phyloP scores from a whole-genome alignment of 2,888 invertebrate genomes.

The Chymomyza amoena region DNA sequence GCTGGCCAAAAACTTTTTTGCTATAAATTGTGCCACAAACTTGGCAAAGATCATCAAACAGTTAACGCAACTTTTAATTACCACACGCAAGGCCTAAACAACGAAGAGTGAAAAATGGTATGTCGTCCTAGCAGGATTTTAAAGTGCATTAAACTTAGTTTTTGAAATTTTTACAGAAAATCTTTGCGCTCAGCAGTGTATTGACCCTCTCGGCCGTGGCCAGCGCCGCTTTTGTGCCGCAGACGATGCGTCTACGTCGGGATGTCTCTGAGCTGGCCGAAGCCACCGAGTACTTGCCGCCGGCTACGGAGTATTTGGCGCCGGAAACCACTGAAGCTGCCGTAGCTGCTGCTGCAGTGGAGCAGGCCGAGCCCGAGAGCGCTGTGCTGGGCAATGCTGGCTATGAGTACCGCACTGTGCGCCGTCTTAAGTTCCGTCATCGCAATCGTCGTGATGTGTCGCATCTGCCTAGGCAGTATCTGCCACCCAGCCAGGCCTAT shows the following conservation, averaged over 20 bases:
- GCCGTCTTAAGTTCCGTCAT: conserved; percentile 60
- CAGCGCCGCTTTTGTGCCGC: conserved; percentile 56
- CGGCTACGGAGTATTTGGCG: conserved; percentile 47
- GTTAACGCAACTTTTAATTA: conserved; percentile 62
- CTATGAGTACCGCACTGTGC: conserved; percentile 66
- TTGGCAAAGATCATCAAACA: conserved; percentile 56
- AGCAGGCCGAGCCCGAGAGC: conserved; percentile 10
- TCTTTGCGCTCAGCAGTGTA: conserved; percentile 57
- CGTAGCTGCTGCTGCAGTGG: conserved; percentile 18
- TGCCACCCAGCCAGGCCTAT: conserved; percentile 60
- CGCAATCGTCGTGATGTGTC: conserved; percentile 71
- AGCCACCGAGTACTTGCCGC: conserved; percentile 42
- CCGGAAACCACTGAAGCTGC: conserved; percentile 12
- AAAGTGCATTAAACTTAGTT: neutral
- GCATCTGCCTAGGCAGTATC: conserved; percentile 57
- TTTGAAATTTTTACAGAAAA: conserved; percentile 51
- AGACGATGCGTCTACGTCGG: conserved; percentile 47
- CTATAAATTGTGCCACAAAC: conserved; percentile 54
- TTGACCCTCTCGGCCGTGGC: conserved; percentile 60
- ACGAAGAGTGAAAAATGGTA: conserved; percentile 53
- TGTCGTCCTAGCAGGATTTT: conserved; percentile 27
- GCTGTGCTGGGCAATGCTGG: conserved; percentile 49
- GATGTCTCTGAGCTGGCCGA: conserved; percentile 62
- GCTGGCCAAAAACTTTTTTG: conserved; percentile 30
- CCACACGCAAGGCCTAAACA: conserved; percentile 39